phyloP scores from a whole-genome alignment of 2,888 invertebrate genomes.

The Gortyna flavago region DNA sequence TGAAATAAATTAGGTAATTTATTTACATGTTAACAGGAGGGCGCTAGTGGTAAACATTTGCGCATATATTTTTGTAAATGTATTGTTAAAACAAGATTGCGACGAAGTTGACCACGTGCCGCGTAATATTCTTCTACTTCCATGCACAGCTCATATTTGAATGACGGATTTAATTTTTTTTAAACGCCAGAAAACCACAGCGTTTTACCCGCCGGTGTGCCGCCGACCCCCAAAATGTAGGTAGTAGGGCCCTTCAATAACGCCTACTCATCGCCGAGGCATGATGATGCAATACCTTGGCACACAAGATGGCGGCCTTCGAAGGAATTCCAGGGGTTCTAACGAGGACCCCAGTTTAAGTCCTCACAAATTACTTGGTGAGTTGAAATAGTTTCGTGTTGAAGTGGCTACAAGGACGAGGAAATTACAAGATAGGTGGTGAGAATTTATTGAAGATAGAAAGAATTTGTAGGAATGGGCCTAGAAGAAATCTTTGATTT shows the following conservation, averaged over 20 bases:
- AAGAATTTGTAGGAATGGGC: not conserved
- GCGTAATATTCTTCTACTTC: not conserved
- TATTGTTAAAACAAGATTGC: not conserved
- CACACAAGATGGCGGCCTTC: conserved; percentile 56
- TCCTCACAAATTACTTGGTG: conserved; percentile 48
- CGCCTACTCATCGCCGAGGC: conserved; percentile 61
- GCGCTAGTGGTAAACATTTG: not conserved
- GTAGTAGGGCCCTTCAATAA: conserved; percentile 57
- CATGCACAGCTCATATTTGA: not conserved
- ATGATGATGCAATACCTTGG: conserved; percentile 66
- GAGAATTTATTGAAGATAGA: not conserved
- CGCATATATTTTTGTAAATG: not conserved
- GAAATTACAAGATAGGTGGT: not conserved
- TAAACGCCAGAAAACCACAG: conserved; percentile 15
- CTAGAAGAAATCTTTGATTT: not conserved
- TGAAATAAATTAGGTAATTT: no score
- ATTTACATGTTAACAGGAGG: not conserved
- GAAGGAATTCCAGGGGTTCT: conserved; percentile 48
- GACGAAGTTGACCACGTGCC: not conserved
- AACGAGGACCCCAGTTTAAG: conserved; percentile 45
- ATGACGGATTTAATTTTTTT: not conserved
- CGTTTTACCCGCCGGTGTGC: conserved; percentile 47
- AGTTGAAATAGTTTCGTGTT: conserved; percentile 41
- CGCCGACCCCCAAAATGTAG: conserved; percentile 18
- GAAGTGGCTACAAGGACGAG: conserved; percentile 26